Conservation (phyloP, 2,113 vertebrate genomes). For the Camelus bactrianus region DNA sequence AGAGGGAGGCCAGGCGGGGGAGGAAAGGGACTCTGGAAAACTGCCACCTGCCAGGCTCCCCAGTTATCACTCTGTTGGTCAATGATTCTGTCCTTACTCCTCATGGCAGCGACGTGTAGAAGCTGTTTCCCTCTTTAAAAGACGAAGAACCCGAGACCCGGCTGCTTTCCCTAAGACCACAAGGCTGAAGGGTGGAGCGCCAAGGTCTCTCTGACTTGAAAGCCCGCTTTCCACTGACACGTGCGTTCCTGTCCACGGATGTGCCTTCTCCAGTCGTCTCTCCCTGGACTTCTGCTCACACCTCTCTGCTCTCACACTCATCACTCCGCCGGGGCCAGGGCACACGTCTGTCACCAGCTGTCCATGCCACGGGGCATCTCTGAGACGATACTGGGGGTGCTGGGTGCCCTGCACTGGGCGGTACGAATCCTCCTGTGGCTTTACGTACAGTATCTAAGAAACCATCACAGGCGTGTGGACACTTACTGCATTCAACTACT, state of each 20-base stretch:
- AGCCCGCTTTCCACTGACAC: background rate
- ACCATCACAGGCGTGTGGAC: rapidly evolving
- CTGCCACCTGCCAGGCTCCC: background rate
- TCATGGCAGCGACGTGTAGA: background rate
- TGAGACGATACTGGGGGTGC: rapidly evolving
- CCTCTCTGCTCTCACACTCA: too few species aligned
- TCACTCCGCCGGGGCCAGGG: background rate
- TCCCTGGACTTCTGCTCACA: too few species aligned
- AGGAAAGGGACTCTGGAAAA: background rate
- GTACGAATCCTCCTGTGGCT: rapidly evolving
- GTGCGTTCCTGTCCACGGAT: background rate
- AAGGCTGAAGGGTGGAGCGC: background rate
- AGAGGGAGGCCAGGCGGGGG: background rate
- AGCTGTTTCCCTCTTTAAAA: background rate
- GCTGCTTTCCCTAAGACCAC: too few species aligned
- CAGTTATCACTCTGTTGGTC: background rate
- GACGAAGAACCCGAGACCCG: background rate
- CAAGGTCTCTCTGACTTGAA: too few species aligned
- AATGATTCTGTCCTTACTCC: background rate
- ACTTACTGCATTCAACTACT: too few species aligned
- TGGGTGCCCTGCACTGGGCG: rapidly evolving
- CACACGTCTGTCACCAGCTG: background rate
- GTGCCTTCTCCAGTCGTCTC: background rate
- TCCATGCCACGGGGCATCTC: background rate
- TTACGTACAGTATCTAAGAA: rapidly evolving